phyloP scores from a whole-genome alignment of 64 coral and sea anemone genomes.

The Porites australiensis region DNA sequence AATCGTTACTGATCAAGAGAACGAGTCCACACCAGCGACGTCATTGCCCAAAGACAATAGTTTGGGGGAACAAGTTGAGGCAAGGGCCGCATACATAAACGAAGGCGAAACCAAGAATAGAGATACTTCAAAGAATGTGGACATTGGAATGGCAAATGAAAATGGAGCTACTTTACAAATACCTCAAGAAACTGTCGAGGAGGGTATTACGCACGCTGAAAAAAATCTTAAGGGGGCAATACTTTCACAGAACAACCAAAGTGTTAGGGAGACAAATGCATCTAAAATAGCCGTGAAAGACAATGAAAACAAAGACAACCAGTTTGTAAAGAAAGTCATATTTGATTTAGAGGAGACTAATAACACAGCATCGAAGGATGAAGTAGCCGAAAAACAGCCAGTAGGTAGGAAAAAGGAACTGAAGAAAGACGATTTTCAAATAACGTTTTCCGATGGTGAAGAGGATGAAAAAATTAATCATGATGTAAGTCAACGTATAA shows the following conservation, averaged over 20 bases:
- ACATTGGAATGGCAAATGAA: not conserved
- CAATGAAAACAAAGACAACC: too few species aligned
- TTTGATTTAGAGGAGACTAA: not conserved
- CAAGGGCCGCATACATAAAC: not conserved
- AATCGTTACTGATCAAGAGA: not conserved
- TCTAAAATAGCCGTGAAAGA: not conserved
- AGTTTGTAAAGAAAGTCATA: not conserved
- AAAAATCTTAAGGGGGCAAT: not conserved
- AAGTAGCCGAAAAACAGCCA: not conserved
- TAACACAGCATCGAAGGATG: too few species aligned
- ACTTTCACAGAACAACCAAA: not conserved
- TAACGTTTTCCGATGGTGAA: constrained; percentile 41
- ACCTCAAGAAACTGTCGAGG: not conserved
- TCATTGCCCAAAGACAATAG: not conserved
- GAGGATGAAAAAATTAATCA: constrained; percentile 20
- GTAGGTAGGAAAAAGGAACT: not conserved
- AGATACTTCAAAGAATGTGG: not conserved
- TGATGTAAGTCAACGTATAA: constrained; percentile 49
- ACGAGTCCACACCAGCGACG: not conserved
- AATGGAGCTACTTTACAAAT: not conserved
- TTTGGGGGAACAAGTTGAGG: not conserved
- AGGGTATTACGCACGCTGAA: too few species aligned
- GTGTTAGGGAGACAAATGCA: not conserved
- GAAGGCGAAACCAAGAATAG: not conserved
- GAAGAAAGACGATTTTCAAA: not conserved